These are phyloP conservation scores for Lytechinus variegatus DNA, from an alignment of 35 echinoderm and acorn worm species.

Conservation along the genomic window DNA sequence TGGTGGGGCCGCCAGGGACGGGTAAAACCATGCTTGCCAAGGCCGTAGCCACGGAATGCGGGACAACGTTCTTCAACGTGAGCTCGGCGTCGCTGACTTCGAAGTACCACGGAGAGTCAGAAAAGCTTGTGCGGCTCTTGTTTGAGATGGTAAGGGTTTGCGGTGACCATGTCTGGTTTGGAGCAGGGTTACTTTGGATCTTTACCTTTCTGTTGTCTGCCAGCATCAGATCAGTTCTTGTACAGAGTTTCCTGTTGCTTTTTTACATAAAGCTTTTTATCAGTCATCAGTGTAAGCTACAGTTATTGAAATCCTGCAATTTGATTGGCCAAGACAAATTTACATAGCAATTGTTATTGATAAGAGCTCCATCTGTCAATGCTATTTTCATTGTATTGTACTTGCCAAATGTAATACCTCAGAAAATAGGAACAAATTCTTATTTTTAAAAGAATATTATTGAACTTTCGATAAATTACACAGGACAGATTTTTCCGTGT, in stretches of 20 bases:
- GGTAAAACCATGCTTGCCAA: constrained; percentile 91
- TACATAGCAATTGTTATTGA: too few relatives aligned
- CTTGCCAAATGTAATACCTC: too few relatives aligned
- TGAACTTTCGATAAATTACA: too few relatives aligned
- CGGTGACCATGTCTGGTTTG: background rate
- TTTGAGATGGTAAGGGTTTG: constrained; percentile 37
- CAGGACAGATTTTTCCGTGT: too few relatives aligned
- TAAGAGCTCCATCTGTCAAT: too few relatives aligned
- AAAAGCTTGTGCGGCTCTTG: constrained; percentile 80
- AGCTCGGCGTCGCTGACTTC: constrained; percentile 84
- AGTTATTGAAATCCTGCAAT: too few relatives aligned
- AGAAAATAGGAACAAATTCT: too few relatives aligned
- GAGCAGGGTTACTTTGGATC: background rate
- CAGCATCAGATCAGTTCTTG: too few relatives aligned
- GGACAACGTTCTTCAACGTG: constrained; percentile 91
- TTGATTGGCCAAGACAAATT: too few relatives aligned
- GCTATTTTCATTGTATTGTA: too few relatives aligned
- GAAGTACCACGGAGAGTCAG: constrained; percentile 89
- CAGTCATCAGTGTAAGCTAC: background rate
- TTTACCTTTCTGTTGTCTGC: background rate
- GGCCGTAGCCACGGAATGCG: constrained; percentile 88
- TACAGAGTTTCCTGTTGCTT: too few relatives aligned
- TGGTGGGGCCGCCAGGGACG: constrained; percentile 89
- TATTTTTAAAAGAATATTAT: too few relatives aligned
- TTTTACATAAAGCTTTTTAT: background rate